Conservation (phyloP, 2,888 invertebrate species). For the Nomada flava region DNA sequence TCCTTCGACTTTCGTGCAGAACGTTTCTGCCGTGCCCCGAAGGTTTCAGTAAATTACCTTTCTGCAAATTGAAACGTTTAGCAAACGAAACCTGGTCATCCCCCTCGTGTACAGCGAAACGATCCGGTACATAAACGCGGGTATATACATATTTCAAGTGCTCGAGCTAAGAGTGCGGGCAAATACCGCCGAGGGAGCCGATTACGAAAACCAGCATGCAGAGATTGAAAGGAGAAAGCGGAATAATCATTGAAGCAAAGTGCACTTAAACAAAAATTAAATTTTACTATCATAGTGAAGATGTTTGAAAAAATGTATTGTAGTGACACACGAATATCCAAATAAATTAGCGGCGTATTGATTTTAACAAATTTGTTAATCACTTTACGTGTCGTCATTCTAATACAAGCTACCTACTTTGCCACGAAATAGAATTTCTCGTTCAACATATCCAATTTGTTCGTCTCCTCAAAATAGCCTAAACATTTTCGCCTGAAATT, state of each 20-base stretch:
- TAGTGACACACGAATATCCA: background rate
- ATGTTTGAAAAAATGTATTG: background rate
- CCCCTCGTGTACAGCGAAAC: conserved; percentile 52
- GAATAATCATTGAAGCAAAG: background rate
- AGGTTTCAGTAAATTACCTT: conserved; percentile 68
- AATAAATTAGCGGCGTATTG: too few species aligned
- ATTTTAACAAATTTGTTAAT: too few species aligned
- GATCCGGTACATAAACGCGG: conserved; percentile 53
- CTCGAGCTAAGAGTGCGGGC: conserved; percentile 61
- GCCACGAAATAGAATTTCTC: background rate
- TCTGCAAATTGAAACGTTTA: conserved; percentile 69
- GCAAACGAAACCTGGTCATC: conserved; percentile 67
- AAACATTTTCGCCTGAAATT: background rate
- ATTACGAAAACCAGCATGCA: conserved; percentile 48
- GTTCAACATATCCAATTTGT: background rate
- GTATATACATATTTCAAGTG: conserved; percentile 44
- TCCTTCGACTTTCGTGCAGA: conserved; percentile 8
- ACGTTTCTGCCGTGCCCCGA: conserved; percentile 39
- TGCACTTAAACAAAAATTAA: background rate
- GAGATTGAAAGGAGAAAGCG: background rate
- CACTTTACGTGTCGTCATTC: too few species aligned
- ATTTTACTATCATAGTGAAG: background rate
- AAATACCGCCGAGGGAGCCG: conserved; percentile 48
- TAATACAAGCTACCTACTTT: background rate
- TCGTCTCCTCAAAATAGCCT: background rate